Percentiles rank a stretch among this genome's conserved stretches.
These are phyloP conservation scores for Gasterosteus aculeatus DNA, from an alignment of 2,113 vertebrate genomes.

Conservation along the genomic window DNA sequence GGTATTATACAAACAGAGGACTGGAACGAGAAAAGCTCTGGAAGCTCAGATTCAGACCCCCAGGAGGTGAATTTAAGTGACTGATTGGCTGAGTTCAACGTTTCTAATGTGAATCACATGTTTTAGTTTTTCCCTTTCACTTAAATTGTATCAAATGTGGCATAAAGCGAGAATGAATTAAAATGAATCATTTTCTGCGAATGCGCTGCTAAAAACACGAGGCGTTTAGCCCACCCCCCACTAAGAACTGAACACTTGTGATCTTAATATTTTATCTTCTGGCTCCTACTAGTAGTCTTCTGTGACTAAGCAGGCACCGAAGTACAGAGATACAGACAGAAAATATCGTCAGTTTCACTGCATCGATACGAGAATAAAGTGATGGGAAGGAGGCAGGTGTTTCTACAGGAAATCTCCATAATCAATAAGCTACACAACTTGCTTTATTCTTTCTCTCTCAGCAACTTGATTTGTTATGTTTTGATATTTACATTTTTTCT, in stretches of 20 bases:
- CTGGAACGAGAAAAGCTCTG: slow-evolving; percentile 3
- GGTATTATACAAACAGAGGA: slow-evolving; percentile 18
- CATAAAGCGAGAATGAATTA: too few species aligned
- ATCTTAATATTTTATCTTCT: not conserved
- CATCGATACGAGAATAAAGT: not conserved
- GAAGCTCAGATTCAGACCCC: not conserved
- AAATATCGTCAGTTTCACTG: not conserved
- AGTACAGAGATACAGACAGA: not conserved
- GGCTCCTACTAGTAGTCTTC: slow-evolving; percentile 31
- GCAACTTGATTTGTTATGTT: not conserved
- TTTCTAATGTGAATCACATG: not conserved
- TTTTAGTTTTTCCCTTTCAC: not conserved
- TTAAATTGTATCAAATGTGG: not conserved
- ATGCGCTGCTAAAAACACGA: not conserved
- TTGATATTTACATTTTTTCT: not conserved
- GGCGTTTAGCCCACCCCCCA: not conserved
- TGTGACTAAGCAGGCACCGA: slow-evolving; percentile 28
- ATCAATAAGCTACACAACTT: not conserved
- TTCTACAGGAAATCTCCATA: not conserved
- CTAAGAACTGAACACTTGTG: slow-evolving; percentile 2
- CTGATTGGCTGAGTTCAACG: not conserved
- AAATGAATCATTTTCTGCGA: slow-evolving; percentile 33
- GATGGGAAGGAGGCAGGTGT: not conserved
- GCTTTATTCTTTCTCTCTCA: not conserved
- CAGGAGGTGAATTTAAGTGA: not conserved